Conservation (phyloP, 1,140 invertebrate species). For the Heliconius eleuchia region DNA sequence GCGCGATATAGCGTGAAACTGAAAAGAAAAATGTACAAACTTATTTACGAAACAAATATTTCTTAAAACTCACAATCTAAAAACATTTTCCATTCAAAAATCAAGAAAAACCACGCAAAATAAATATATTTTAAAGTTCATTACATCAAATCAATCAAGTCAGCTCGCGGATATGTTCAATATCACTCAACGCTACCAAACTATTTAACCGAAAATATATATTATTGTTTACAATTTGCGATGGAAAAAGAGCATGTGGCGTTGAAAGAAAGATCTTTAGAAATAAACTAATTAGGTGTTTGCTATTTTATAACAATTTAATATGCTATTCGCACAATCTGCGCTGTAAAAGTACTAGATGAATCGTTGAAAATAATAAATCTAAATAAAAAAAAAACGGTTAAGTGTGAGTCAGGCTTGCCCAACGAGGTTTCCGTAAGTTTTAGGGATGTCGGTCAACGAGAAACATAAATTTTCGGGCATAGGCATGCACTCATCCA, state of each 20-base stretch:
- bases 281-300: conserved; percentile 22
- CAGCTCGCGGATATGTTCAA: conserved; percentile 16
- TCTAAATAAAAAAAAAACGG: no score
- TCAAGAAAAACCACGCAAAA: not conserved
- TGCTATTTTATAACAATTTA: conserved; percentile 2
- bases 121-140: conserved; percentile 4
- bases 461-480: no score
- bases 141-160: not conserved
- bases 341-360: not conserved
- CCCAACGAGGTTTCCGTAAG: no score
- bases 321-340: not conserved
- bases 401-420: no score
- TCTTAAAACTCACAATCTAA: not conserved
- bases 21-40: not conserved
- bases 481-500: no score
- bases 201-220: conserved; percentile 34
- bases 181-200: conserved; percentile 39
- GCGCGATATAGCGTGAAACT: no score
- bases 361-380: not conserved
- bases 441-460: no score
- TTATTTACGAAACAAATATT: not conserved
- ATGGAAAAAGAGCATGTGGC: conserved; percentile 35
- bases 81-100: not conserved
- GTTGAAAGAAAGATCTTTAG: conserved; percentile 42
- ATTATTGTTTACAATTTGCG: conserved; percentile 35